Base-by-base conservation (phyloP, 2,113 vertebrate species). In the Hyla sarda region DNA sequence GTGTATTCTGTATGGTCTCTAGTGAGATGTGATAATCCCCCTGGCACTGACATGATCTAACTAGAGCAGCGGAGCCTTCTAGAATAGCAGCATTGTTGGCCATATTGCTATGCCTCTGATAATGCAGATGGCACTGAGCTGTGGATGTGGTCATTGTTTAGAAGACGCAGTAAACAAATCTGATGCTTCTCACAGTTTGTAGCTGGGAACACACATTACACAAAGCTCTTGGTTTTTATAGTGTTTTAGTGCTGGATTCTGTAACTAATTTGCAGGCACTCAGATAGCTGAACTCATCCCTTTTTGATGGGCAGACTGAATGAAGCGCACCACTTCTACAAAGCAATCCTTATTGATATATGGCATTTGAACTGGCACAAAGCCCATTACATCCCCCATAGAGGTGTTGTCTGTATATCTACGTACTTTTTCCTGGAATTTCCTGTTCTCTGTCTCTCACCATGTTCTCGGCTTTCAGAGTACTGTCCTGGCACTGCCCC, bases 401-500 rank as follows among this genome's bases (percentile, higher is more conserved):
- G 84, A 85, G 84, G 84, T 85, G 75, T 79, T 85, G 75, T 85
- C 74, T 71, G 75, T 79, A 67, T 77, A 85, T 85, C 75, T 85
- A 71, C 84, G 32, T 79, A 79, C 60, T 85, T 79, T 69, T 71
- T 79, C 75, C 84, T 85, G 84, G 84, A 85, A 85, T 85, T 85
- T 85, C 84, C 84, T 85, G 84, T 74, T 85, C 75, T 85, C 21
- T 69, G 74, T 72, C 75, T 79, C 75, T 85, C 62, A 56, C 83
- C 47, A 77, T 85, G 60, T 85, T 85, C 84, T 85, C 75, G 19
- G 74, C 75, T 85, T 85, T 85, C 84, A 79, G 60, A 79, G 28
- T 71, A 79, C 75, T 85, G 47, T 85, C 75, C 84, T 85, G 84
- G 84, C 84, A 78, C 25, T 84, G 83, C 83, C 83, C 83, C 54